Percentiles rank a stretch among this genome's conserved stretches.
phyloP scores from a whole-genome alignment of 2,888 invertebrate genomes.

The Dilophus febrilis region DNA sequence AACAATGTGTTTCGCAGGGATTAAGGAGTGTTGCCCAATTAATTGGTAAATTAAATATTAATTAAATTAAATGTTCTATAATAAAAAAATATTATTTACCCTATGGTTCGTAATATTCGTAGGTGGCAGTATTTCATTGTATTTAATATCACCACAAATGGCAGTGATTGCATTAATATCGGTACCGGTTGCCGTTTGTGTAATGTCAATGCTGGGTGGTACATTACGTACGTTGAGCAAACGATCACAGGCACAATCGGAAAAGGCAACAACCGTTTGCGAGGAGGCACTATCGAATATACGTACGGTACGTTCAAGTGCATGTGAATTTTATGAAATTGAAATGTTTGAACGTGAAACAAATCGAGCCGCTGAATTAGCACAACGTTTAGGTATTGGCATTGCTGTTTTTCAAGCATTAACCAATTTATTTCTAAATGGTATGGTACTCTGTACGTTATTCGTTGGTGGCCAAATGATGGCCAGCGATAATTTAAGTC shows the following conservation, averaged over 20 bases:
- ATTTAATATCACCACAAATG: conserved; percentile 79
- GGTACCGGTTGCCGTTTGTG: conserved; percentile 66
- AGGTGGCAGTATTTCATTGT: conserved; percentile 34
- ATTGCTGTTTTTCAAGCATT: conserved; percentile 85
- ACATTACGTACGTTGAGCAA: conserved; percentile 59
- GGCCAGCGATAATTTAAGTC: conserved; percentile 60
- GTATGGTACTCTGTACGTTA: conserved; percentile 74
- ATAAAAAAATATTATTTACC: neutral
- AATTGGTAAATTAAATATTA: conserved; percentile 17
- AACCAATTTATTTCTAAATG: conserved; percentile 68
- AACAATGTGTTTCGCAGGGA: conserved; percentile 83
- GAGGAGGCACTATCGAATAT: conserved; percentile 91
- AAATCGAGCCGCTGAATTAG: conserved; percentile 45
- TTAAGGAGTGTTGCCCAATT: conserved; percentile 76
- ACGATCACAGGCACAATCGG: conserved; percentile 64
- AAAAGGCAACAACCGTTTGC: conserved; percentile 73
- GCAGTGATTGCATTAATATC: conserved; percentile 70
- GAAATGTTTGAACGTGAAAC: conserved; percentile 57
- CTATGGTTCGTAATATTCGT: neutral
- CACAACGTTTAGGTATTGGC: conserved; percentile 68
- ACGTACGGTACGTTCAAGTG: conserved; percentile 84
- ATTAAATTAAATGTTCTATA: neutral
- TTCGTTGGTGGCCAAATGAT: conserved; percentile 82
- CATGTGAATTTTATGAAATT: conserved; percentile 74
- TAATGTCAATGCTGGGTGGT: conserved; percentile 71